Evolutionary conservation across 1,140 invertebrate genomes (phyloP).

Genomic region (Lineus longissimus): DNA sequence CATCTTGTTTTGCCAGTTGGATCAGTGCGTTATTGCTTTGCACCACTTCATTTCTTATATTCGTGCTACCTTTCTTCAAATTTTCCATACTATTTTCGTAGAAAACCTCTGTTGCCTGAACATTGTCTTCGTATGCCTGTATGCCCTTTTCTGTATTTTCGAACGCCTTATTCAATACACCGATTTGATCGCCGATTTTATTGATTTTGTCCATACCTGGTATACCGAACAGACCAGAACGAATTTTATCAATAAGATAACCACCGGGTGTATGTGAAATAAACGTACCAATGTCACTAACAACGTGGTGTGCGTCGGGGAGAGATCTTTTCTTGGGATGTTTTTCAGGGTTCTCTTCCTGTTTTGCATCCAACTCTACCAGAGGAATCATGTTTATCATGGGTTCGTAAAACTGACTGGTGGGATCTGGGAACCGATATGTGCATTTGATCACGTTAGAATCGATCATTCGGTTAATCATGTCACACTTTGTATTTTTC

Average conservation of each 20-base stretch:
- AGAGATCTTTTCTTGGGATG: neutral
- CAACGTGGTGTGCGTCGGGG: neutral
- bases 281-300: neutral
- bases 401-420: neutral
- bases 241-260: slow-evolving; percentile 5
- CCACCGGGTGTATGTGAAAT: neutral
- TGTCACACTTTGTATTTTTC: neutral
- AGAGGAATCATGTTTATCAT: slow-evolving; percentile 2
- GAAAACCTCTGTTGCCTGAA: slow-evolving; percentile 5
- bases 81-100: slow-evolving; percentile 1
- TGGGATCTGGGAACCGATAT: neutral
- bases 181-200: neutral
- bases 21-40: slow-evolving; percentile 3
- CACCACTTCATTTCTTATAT: neutral
- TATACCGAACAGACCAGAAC: neutral
- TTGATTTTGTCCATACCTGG: slow-evolving; percentile 5
- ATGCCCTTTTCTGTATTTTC: slow-evolving; percentile 6
- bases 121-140: slow-evolving; percentile 4
- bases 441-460: slow-evolving; percentile 1
- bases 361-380: neutral
- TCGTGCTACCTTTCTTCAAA: slow-evolving; percentile 5
- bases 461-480: slow-evolving; percentile 2
- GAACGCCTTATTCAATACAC: slow-evolving; percentile 4
- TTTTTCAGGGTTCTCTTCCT: neutral
- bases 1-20: neutral